A percentile compares a stretch with the other conserved stretches of the same genome.
phyloP scores from a whole-genome alignment of 1,140 invertebrate genomes.

The Olivierus martensii region DNA sequence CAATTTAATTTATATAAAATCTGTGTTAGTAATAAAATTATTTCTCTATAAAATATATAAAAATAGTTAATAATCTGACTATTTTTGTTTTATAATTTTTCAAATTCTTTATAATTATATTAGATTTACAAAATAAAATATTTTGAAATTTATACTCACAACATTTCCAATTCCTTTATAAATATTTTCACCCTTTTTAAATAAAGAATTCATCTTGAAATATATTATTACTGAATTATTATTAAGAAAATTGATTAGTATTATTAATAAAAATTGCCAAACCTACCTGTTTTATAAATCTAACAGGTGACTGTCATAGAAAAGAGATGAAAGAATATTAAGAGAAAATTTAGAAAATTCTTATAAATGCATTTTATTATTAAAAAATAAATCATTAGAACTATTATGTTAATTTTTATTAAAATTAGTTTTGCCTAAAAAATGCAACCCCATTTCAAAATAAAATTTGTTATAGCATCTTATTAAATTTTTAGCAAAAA shows the following conservation, averaged over 20 bases:
- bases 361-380: background rate
- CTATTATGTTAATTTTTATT: background rate
- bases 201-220: background rate
- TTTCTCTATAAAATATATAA: no score
- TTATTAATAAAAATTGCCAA: slow-evolving; percentile 37
- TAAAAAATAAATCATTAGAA: background rate
- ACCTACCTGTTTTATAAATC: slow-evolving; percentile 14
- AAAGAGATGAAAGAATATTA: background rate
- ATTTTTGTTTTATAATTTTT: no score
- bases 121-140: no score
- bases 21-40: no score
- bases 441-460: no score
- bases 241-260: background rate
- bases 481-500: no score
- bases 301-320: slow-evolving; percentile 9
- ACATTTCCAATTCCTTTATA: no score
- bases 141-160: no score
- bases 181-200: no score
- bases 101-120: no score
- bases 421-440: background rate
- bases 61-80: no score
- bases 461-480: background rate
- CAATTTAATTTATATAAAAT: no score
- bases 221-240: background rate
- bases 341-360: slow-evolving; percentile 3